Base-by-base conservation (phyloP, 2,797 vertebrate species). In the Lerista edwardsae region DNA sequence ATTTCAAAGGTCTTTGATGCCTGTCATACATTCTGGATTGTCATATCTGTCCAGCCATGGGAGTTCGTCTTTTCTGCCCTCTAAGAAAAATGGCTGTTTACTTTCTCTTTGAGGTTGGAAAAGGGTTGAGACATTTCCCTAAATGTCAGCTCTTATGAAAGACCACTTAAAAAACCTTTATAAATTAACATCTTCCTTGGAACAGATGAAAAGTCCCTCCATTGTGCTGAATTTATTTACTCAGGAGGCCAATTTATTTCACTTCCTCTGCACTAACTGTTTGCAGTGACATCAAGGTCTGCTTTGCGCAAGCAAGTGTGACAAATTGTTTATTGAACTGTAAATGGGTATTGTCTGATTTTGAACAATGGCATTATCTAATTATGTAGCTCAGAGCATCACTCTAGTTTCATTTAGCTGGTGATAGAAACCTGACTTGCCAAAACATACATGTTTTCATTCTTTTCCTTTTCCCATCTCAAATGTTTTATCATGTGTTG, bases 251-350 rank as follows among this genome's bases (percentile, higher is more conserved):
- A 97, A 97, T 97, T 97, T 97, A 96, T 96, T 97, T 96, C 6
- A 39, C 93, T 95, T 81, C 92, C 94, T 97, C 85, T 5, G 87
- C 93, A 91, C 94, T 95, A 94, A 96, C 94, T 95, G 95, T 96
- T 96, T 96, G 94, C 95, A 96, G 94, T 96, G 96, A 96, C 96
- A 96, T 93, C 90, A 91, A 94, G 93, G 92, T 96, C 96, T 94
- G 95, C 96, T 95, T 93, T 94, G 92, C 94, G 94, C 95, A 95
- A 95, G 96, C 95, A 96, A 95, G 95, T 97, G 96, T 97, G 96
- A 97, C 96, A 97, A 96, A 95, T 94, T 97, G 96, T 95, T 96
- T 97, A 96, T 96, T 97, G 96, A 97, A 96, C 97, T 97, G 95
- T 95, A 95, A 97, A 96, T 1, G 80, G 94, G 94, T 93, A 94